Evolutionary conservation across 2,888 invertebrate species (phyloP).

Genomic region (Neelides folsomi): DNA sequence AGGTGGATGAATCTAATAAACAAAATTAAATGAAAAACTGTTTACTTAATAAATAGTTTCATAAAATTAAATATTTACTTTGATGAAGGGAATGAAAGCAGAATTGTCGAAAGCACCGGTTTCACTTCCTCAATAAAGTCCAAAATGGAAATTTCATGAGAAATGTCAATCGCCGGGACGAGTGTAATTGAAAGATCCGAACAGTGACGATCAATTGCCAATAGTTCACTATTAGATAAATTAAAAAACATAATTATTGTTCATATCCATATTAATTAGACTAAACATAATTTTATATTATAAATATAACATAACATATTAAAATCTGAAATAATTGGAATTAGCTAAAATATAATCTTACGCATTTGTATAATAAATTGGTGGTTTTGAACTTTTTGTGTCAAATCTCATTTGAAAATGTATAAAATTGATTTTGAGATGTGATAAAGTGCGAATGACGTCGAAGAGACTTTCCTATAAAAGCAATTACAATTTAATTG

Average conservation of each 20-base stretch:
- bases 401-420: slow-evolving; percentile 42
- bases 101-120: slow-evolving; percentile 43
- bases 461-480: slow-evolving; percentile 42
- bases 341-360: too few relatives aligned
- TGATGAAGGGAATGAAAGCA: slow-evolving; percentile 44
- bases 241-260: slow-evolving; percentile 9
- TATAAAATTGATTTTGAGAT: slow-evolving; percentile 45
- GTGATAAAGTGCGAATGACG: slow-evolving; percentile 43
- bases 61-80: slow-evolving; percentile 36
- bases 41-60: not conserved
- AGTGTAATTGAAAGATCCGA: slow-evolving; percentile 43
- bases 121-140: slow-evolving; percentile 44
- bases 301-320: slow-evolving; percentile 2
- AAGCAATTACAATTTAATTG: slow-evolving; percentile 11
- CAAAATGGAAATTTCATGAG: slow-evolving; percentile 35
- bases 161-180: slow-evolving; percentile 43
- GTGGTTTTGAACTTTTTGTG: slow-evolving; percentile 35
- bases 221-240: slow-evolving; percentile 42
- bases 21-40: not conserved
- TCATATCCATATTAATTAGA: not conserved
- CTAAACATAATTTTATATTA: not conserved
- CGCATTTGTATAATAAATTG: too few relatives aligned
- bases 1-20: slow-evolving; percentile 42
- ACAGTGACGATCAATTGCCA: slow-evolving; percentile 46
- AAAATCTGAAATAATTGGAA: too few relatives aligned